Base-by-base conservation (phyloP, 2,888 invertebrate species). In the Pachydiplax longipennis region DNA sequence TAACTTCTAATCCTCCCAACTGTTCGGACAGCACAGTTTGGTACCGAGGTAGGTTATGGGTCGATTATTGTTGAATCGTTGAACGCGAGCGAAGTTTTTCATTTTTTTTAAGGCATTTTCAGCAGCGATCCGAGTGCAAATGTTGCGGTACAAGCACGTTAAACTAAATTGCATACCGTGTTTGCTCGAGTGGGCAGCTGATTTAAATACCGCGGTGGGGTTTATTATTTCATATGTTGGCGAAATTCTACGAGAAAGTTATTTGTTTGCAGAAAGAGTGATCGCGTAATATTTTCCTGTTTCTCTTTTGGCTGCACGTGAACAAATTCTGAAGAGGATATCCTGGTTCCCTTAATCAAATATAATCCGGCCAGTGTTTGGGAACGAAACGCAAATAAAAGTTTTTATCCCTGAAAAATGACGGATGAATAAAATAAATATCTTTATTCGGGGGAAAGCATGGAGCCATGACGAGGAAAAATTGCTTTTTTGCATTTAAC, bases 1-100 rank as follows among this genome's bases (percentile, higher is more conserved):
- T 87, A 87, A 87, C 31, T 87, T 87, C 65, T 87, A 61, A 87
- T 87, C 87, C 87, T 44, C 44, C 48, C 65, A 48, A 65, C 58
- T 87, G 61, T 61, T 61, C 61, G 61, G 61, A 58, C 58, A 61
- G 58, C 87, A 65, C 61, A 87, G 61, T 65, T 87, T 48, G 61
- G 18, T 37, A 58, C 58, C 53, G 83, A 35, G 58, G 53, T 83
- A 58, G 58, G 61, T 65, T 65, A 37, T 37, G 61, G 87, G 35
- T 87, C 87, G 87, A 87, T 87, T 61, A 87, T 87, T 87, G 87
- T 65, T 87, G 83, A 58, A 35, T 61, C 58, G 58, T 35, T 58
- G 87, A 61, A 61, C 58, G 61, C 73, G 73, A 15, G 73, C 1
- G 65, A 65, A 4, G 65, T 65, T 65, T 65, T 65, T 25, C 22